Conservation (phyloP, 2,113 vertebrate genomes). For the Mus musculus region DNA sequence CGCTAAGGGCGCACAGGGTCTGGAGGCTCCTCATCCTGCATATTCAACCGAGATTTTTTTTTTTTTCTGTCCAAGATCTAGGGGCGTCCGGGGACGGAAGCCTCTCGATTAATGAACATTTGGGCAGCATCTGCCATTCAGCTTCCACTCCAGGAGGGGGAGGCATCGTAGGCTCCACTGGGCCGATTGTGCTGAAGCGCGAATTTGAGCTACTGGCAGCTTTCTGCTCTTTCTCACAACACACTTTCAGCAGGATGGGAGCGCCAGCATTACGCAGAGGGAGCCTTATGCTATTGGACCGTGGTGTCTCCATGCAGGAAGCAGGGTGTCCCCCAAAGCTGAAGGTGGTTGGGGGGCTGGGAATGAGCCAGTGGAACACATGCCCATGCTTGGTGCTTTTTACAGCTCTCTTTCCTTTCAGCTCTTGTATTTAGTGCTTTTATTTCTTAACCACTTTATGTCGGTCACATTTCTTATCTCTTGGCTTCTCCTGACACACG, state of each 20-base stretch:
- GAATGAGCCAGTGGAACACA: not conserved
- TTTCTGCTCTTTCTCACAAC: not conserved
- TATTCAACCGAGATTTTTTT: not conserved
- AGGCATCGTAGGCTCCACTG: not conserved
- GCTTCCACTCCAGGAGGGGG: not conserved
- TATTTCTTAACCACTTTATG: slow-evolving; percentile 22
- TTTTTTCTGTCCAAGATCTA: not conserved
- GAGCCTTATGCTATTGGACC: not conserved
- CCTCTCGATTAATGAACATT: not conserved
- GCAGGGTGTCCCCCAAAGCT: not conserved
- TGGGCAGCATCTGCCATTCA: not conserved
- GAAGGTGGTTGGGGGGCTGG: not conserved
- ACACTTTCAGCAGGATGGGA: slow-evolving; percentile 31
- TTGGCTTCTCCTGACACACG: slow-evolving; percentile 14
- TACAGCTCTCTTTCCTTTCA: not conserved
- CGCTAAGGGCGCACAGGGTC: not conserved
- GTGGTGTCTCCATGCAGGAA: not conserved
- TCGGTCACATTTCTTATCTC: not conserved
- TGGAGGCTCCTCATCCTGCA: not conserved
- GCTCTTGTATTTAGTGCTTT: not conserved
- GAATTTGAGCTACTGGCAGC: slow-evolving; percentile 17
- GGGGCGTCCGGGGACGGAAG: not conserved
- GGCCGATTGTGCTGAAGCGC: not conserved
- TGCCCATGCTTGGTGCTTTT: not conserved
- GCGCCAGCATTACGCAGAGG: not conserved